phyloP scores from a whole-genome alignment of 2,888 invertebrate species.

The Stegana nigrithorax region DNA sequence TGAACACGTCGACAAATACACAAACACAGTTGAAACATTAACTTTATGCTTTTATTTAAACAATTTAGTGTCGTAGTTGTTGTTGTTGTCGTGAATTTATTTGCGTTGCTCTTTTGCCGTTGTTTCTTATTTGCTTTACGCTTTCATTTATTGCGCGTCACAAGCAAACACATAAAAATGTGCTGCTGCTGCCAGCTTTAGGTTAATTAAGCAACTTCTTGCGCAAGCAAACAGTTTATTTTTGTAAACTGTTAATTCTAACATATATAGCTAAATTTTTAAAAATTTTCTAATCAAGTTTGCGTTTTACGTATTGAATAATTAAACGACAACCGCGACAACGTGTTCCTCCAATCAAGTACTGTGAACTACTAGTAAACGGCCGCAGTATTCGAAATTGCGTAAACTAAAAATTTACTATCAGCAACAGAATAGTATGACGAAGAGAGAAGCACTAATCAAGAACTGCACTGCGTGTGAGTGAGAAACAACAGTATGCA shows the following conservation, averaged over 20 bases:
- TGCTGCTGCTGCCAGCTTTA: not conserved
- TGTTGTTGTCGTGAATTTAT: constrained; percentile 8
- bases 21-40: constrained; percentile 28
- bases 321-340: not conserved
- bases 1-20: constrained; percentile 6
- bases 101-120: not conserved
- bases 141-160: constrained; percentile 17
- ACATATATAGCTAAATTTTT: not conserved
- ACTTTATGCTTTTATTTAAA: constrained; percentile 26
- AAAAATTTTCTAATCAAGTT: not conserved
- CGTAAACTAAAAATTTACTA: too few species aligned
- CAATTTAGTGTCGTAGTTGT: constrained; percentile 21
- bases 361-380: too few species aligned
- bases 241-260: too few species aligned
- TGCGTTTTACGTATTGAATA: constrained; percentile 7
- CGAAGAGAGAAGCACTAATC: too few species aligned
- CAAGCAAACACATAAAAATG: not conserved
- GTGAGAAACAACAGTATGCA: too few species aligned
- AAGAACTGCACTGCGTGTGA: too few species aligned
- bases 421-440: too few species aligned
- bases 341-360: too few species aligned
- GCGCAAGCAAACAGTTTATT: not conserved
- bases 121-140: constrained; percentile 3
- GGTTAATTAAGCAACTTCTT: not conserved
- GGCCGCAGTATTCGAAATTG: too few species aligned